Percentiles rank a stretch among this genome's conserved stretches.
These are phyloP conservation scores for Apis laboriosa DNA, from an alignment of 1,140 invertebrate genomes.

Conservation along the genomic window DNA sequence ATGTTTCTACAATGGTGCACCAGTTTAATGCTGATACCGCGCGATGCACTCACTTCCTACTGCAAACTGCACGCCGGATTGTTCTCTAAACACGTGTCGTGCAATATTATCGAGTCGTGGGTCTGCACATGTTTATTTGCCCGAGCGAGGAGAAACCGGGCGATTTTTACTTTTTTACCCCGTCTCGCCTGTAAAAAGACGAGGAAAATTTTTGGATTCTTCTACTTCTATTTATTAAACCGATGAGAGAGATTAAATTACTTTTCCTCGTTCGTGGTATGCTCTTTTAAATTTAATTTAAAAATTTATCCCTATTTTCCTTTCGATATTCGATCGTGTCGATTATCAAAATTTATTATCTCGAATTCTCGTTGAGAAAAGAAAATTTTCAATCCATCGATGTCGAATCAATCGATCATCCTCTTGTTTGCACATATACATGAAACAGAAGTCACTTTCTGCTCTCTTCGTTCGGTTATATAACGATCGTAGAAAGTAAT, in stretches of 20 bases:
- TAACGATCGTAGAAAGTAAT: slow-evolving; percentile 40
- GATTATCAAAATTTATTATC: too few relatives aligned
- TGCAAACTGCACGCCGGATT: slow-evolving; percentile 36
- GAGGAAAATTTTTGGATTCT: too few relatives aligned
- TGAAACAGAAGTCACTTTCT: slow-evolving; percentile 14
- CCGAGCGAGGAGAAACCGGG: neutral
- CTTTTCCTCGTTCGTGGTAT: too few relatives aligned
- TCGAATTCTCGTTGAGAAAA: too few relatives aligned
- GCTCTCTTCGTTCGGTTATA: neutral
- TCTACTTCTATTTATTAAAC: too few relatives aligned
- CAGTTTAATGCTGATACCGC: slow-evolving; percentile 52
- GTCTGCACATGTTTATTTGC: slow-evolving; percentile 51
- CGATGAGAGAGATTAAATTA: too few relatives aligned
- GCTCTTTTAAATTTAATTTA: too few relatives aligned
- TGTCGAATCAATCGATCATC: slow-evolving; percentile 14
- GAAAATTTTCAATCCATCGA: neutral
- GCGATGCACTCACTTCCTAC: slow-evolving; percentile 49
- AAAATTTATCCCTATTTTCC: too few relatives aligned
- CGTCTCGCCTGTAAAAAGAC: neutral
- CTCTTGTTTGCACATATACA: neutral
- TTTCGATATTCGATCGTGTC: too few relatives aligned
- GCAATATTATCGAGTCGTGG: slow-evolving; percentile 53
- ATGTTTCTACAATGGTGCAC: slow-evolving; percentile 49
- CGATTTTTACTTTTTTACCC: neutral
- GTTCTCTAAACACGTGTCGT: slow-evolving; percentile 49